Evolutionary conservation across 1,140 invertebrate species (phyloP), one percentile per base, ranked within the genome.

Genomic region (Cydia splendana): DNA sequence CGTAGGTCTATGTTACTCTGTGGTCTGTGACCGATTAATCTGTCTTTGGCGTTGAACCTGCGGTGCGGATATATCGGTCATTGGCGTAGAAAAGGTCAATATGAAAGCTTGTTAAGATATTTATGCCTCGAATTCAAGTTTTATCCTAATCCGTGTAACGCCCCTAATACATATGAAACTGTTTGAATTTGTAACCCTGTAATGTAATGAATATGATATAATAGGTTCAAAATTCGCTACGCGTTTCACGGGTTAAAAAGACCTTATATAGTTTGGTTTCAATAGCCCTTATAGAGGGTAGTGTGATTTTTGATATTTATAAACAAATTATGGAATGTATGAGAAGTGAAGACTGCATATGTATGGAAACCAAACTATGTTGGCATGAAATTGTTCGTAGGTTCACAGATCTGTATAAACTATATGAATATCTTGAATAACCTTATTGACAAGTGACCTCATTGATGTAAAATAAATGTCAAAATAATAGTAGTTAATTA

Each of bases 371-470:
- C 57, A 24, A 62, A 62, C 57, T 62, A 10, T 24, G 57, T 62
- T 7, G 0, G n/a, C 51, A 12, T 62, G 2, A 62, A 62, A 62
- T 62, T 62, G 57, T 24, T 18, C 57, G 57, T 62, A 62, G 18
- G 18, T 10, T 62, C 57, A 62, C 57, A 62, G 57, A 62, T 62
- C 57, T 62, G 57, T 62, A 62, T 62, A 62, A 62, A 62, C 20
- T 62, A 24, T 24, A 62, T 24, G 24, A 20, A 62, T 62, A 62
- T 3, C 57, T 62, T 62, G 20, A 62, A 62, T 62, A 62, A 62
- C 20, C 7, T 4, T 62, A 24, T 53, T 62, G n/a, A 62, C 18
- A 62, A 62, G 9, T 62, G 57, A 62, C 57, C 57, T 62, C 57
- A 24, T 62, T 62, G 57, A 62, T 24, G 20, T 62, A 24, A 24